Percentiles rank a stretch among this genome's conserved stretches.
Conservation (phyloP, 1,140 invertebrate genomes). For the Choristoneura fumiferana region DNA sequence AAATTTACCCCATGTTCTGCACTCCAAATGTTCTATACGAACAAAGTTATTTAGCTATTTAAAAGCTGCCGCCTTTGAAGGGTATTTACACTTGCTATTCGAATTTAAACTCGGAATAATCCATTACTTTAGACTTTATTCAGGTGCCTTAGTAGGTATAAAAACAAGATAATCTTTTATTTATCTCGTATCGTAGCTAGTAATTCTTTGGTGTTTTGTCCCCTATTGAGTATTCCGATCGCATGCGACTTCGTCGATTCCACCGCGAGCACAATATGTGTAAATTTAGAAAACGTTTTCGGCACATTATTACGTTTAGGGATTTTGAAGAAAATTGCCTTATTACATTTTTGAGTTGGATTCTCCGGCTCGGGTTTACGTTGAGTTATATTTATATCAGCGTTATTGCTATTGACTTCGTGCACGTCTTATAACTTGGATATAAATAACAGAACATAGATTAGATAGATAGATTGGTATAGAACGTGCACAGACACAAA, state of each 20-base stretch:
- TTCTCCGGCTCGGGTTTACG: constrained; percentile 58
- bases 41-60: constrained; percentile 68
- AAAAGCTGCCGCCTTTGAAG: constrained; percentile 38
- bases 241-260: constrained; percentile 57
- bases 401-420: neutral
- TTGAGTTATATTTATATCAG: constrained; percentile 43
- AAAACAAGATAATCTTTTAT: constrained; percentile 21
- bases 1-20: constrained; percentile 71
- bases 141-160: constrained; percentile 14
- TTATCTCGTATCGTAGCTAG: constrained; percentile 35
- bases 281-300: constrained; percentile 74
- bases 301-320: constrained; percentile 74
- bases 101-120: constrained; percentile 12
- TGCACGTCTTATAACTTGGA: too few relatives aligned
- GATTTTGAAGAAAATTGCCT: constrained; percentile 75
- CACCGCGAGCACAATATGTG: constrained; percentile 66
- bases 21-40: constrained; percentile 60
- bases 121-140: constrained; percentile 16
- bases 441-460: too few relatives aligned
- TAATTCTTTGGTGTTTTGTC: constrained; percentile 48
- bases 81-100: constrained; percentile 21
- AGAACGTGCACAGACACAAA: too few relatives aligned
- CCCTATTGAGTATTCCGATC: constrained; percentile 63
- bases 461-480: too few relatives aligned
- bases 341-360: constrained; percentile 71